Percentiles rank a stretch among this genome's conserved stretches.
Evolutionary conservation across 2,797 vertebrate species (phyloP).

Genomic region (Helostoma temminkii): DNA sequence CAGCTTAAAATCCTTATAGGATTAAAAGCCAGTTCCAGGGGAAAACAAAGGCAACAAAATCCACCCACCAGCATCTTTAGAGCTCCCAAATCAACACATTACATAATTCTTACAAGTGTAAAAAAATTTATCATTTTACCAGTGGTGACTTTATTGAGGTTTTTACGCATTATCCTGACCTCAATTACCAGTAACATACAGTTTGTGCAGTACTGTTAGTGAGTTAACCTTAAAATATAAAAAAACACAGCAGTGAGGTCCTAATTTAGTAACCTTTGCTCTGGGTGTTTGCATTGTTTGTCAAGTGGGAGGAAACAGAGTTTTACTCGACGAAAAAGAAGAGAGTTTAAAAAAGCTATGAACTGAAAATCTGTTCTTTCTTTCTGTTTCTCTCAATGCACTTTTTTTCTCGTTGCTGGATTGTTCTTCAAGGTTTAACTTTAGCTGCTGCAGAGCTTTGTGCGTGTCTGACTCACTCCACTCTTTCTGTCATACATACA

Average conservation of each 20-base stretch:
- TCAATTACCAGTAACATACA: too few species aligned
- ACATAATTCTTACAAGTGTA: too few species aligned
- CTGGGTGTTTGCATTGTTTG: slow-evolving; percentile 37
- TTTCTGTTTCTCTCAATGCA: not conserved
- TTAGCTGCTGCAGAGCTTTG: slow-evolving; percentile 20
- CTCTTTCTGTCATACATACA: slow-evolving; percentile 25
- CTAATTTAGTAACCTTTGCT: slow-evolving; percentile 11
- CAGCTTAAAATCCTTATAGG: too few species aligned
- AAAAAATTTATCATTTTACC: too few species aligned
- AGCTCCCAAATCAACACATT: too few species aligned
- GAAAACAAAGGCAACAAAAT: too few species aligned
- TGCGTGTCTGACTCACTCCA: slow-evolving; percentile 40
- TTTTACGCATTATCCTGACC: too few species aligned
- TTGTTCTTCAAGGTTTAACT: slow-evolving; percentile 35
- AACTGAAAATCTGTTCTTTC: not conserved
- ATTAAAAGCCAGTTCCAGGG: too few species aligned
- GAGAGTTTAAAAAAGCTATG: not conserved
- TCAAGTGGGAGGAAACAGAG: slow-evolving; percentile 46
- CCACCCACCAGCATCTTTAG: too few species aligned
- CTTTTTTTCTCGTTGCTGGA: not conserved
- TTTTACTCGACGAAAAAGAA: not conserved
- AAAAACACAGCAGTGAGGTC: rapidly evolving
- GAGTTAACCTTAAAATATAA: too few species aligned
- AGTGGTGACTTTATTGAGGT: too few species aligned
- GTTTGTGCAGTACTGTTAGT: too few species aligned